Evolutionary conservation across 35 echinoderm and acorn worm species (phyloP).

Genomic region (Chiridota heheva): DNA sequence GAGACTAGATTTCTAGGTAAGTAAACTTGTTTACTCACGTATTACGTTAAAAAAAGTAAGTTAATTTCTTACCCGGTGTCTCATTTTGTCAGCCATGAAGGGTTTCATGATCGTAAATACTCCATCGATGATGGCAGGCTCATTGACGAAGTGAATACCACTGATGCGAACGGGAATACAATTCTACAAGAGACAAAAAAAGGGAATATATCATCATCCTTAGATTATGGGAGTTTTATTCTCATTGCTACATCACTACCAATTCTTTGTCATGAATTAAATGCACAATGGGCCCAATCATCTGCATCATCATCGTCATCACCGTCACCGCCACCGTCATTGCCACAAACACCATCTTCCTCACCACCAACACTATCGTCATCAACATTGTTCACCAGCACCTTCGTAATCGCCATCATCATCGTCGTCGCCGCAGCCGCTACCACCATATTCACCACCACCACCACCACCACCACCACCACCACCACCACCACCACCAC

Average conservation of each 20-base stretch:
- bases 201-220: neutral
- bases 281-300: neutral
- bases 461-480: neutral
- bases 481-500: neutral
- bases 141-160: conserved; percentile 89
- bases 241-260: neutral
- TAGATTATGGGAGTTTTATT: neutral
- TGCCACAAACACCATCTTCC: neutral
- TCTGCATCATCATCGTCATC: neutral
- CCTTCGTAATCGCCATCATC: neutral
- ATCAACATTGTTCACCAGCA: neutral
- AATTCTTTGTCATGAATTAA: neutral
- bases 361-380: neutral
- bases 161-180: conserved; percentile 80
- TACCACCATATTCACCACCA: too few relatives aligned
- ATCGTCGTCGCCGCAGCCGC: too few relatives aligned
- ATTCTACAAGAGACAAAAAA: conserved; percentile 52
- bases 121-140: conserved; percentile 71
- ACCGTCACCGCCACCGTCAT: neutral
- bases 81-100: conserved; percentile 94
- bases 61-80: conserved; percentile 65
- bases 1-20: too few relatives aligned
- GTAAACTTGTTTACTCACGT: too few relatives aligned
- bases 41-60: neutral
- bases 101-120: conserved; percentile 81